Evolutionary conservation across 2,888 invertebrate species (phyloP), one percentile per base, ranked within the genome.

Genomic region (Nephrocerus scutellatus): DNA sequence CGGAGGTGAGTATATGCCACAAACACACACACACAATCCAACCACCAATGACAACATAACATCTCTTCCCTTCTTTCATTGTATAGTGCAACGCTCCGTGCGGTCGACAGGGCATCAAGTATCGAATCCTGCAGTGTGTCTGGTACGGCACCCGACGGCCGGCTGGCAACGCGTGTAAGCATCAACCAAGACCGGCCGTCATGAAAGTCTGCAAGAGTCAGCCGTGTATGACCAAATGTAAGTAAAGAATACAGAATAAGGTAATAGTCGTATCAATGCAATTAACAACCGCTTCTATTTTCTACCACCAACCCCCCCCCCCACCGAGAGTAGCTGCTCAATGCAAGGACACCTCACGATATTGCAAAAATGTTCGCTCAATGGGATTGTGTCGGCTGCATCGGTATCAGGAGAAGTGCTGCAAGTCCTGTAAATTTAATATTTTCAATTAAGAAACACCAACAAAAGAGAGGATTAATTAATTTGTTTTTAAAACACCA

Each of bases 71-170:
- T 40, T 43, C 23, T 41, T 37, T 33, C 38, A 29, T 16, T 18
- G 28, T 68, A 30, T 66, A 91, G 90, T 96, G 95, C 63, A 79
- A 84, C 51, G 88, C 88, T 15, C 72, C 76, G 0, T 95, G 95
- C 63, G 87, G 83, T 26, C 74, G 76, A 42, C 78, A 80, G 53
- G 93, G 95, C 1, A 80, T 87, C 36, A 86, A 89, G 66, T 89
- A 90, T 62, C 77, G 96, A 52, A 82, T 85, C 51, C 72, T 96
- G 39, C 86, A 87, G 55, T 96, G 96, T 68, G 88, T 93, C 46
- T 97, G 95, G 96, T 82, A 80, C 54, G 82, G 84, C 6, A 84
- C 82, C 14, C 84, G 80, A 53, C 78, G 78, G 56, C 80, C 89
- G 20, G 92, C 92, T 6, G 90, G 85, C 12, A 82, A 84, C 47